Evolutionary conservation across 2,888 invertebrate genomes (phyloP), one percentile per base, ranked within the genome.

Genomic region (Acronicta leporina): DNA sequence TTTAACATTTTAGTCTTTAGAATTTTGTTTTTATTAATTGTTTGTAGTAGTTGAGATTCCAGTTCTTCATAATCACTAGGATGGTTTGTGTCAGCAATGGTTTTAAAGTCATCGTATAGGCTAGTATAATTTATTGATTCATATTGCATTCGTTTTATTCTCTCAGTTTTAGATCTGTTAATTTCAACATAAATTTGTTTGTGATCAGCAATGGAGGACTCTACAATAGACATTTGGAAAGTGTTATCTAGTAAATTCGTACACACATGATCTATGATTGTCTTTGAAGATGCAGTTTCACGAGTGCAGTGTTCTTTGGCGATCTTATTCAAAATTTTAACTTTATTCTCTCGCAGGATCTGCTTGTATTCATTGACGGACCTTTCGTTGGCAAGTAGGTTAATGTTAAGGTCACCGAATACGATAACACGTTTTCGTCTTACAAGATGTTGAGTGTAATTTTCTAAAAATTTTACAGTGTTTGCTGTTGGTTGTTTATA

Each of bases 191-290:
- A 47, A 16, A 55, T n/a, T n/a, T n/a, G n/a, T n/a, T n/a, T n/a
- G n/a, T n/a, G n/a, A n/a, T n/a, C n/a, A n/a, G n/a, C n/a, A 2
- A 55, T 15, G 15, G 55, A 33, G 4, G 55, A 55, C 15, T 55
- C 55, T n/a, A n/a, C n/a, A n/a, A n/a, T n/a, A n/a, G n/a, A n/a
- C n/a, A n/a, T n/a, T n/a, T n/a, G n/a, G 30, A 47, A 47, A 10
- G 42, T 41, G 33, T 55, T 47, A 9, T 55, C 9, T 10, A 48
- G 40, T 46, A 55, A 11, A 14, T 40, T 49, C 2, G 35, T 46
- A 41, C 16, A 38, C 2, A 46, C 46, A 27, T 53, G 45, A 53
- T 53, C 53, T 35, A 35, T 33, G 33, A 46, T 46, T 46, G 46
- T 46, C n/a, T n/a, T n/a, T n/a, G n/a, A n/a, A n/a, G n/a, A n/a